Base-by-base conservation (phyloP, 1,140 invertebrate genomes). In the Bathynomus jamesi region DNA sequence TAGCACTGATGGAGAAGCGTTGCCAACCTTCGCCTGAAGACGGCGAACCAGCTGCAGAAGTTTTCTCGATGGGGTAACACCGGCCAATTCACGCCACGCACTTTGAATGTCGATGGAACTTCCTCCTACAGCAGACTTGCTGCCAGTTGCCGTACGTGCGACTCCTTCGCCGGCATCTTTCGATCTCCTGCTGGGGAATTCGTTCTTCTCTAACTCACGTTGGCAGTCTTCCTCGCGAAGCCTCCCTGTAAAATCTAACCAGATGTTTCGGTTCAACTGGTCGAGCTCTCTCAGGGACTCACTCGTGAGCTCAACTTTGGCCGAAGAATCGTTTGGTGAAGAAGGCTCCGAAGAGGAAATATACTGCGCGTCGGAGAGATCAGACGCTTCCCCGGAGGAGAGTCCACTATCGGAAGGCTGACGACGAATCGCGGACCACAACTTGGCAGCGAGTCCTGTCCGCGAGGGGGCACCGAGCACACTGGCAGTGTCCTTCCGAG, bases 21-120 rank as follows among this genome's bases (percentile, higher is more conserved):
- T 68, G 24, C 75, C 75, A 32, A 70, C 70, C 69, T 76, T 76
- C 69, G 70, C 75, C 67, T 76, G 75, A 17, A 76, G 72, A 46
- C 75, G 75, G 21, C 75, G 75, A 71, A 76, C 72, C 60, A 76
- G 66, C 66, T 76, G 71, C 64, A 73, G 30, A 21, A 76, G 40
- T 31, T 71, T 73, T 29, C 75, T 32, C 25, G 75, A 76, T 53
- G 75, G 75, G n/a, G 72, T 76, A 25, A 76, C 75, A 65, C 72
- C 75, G n/a, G 72, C 69, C 13, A 73, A 25, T 64, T 76, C 75
- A 60, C 72, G 69, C 75, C 75, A 76, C 8, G 75, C 75, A 69
- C 67, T 72, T 40, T 32, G 46, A 65, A 30, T 29, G n/a, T 74
- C 72, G 11, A 46, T 40, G 61, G 61, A 66, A 69, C 61, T 67